Evolutionary conservation across 1,140 invertebrate genomes (phyloP).

Genomic region (Chrysoperla carnea): DNA sequence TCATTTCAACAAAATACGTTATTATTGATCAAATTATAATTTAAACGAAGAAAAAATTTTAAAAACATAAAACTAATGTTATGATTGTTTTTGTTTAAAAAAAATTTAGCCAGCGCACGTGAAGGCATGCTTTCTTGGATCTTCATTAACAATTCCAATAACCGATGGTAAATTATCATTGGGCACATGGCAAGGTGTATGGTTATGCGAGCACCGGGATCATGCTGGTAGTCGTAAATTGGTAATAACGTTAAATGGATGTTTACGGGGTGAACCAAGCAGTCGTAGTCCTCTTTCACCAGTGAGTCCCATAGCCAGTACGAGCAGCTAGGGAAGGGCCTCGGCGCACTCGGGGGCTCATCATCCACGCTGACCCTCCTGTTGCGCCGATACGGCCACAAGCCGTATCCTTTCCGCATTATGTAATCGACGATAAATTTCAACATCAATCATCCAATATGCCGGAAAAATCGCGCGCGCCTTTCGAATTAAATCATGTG

Average conservation of each 20-base stretch:
- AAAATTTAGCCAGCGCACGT: slow-evolving; percentile 77
- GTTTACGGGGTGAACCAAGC: slow-evolving; percentile 47
- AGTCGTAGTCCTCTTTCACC: slow-evolving; percentile 67
- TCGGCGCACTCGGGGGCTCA: slow-evolving; percentile 24
- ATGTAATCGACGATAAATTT: neutral
- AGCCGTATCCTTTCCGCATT: neutral
- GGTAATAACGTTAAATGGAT: slow-evolving; percentile 80
- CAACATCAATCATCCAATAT: neutral
- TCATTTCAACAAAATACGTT: too few species aligned
- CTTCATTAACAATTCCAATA: slow-evolving; percentile 87
- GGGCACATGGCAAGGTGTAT: slow-evolving; percentile 94
- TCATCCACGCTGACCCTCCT: slow-evolving; percentile 11
- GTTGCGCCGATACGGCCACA: neutral
- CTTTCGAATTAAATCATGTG: too few species aligned
- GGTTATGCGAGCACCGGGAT: slow-evolving; percentile 94
- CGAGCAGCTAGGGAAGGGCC: slow-evolving; percentile 66
- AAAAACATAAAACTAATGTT: too few species aligned
- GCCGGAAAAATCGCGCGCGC: too few species aligned
- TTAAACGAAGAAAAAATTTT: too few species aligned
- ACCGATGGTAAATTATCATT: slow-evolving; percentile 87
- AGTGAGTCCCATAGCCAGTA: slow-evolving; percentile 67
- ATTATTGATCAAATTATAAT: too few species aligned
- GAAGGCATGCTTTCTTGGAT: slow-evolving; percentile 91
- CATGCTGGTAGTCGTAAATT: slow-evolving; percentile 83
- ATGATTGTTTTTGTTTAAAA: too few species aligned